Percentiles rank a stretch among this genome's conserved stretches.
phyloP scores from a whole-genome alignment of 1,140 invertebrate species.

The Aricia agestis region DNA sequence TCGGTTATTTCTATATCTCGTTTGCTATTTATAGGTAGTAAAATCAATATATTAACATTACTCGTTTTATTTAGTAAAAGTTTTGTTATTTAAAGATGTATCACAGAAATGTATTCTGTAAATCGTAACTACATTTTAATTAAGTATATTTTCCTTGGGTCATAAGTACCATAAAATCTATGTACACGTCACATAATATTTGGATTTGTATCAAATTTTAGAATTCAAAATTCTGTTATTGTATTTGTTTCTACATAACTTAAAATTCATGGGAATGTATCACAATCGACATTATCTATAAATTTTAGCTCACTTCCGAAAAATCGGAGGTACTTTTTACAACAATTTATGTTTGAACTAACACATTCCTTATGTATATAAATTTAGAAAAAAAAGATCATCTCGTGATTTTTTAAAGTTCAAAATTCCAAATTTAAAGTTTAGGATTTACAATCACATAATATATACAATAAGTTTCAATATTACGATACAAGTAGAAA shows the following conservation, averaged over 20 bases:
- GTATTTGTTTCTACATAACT: neutral
- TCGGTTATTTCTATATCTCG: slow-evolving; percentile 28
- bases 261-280: too few species aligned
- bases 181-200: neutral
- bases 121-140: neutral
- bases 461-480: slow-evolving; percentile 44
- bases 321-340: neutral
- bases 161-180: neutral
- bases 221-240: neutral
- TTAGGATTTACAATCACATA: slow-evolving; percentile 39
- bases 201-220: neutral
- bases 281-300: neutral
- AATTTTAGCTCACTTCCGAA: neutral
- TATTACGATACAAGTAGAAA: slow-evolving; percentile 58
- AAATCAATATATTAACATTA: neutral
- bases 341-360: slow-evolving; percentile 36
- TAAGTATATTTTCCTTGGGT: neutral
- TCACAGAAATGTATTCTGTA: neutral
- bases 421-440: slow-evolving; percentile 46
- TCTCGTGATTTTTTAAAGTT: slow-evolving; percentile 61
- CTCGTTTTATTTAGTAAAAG: neutral
- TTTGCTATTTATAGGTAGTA: neutral
- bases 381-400: slow-evolving; percentile 29
- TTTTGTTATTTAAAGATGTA: neutral
- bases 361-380: slow-evolving; percentile 63